Base-by-base conservation (phyloP, 2,888 invertebrate genomes). In the Cryptus viduatorius region DNA sequence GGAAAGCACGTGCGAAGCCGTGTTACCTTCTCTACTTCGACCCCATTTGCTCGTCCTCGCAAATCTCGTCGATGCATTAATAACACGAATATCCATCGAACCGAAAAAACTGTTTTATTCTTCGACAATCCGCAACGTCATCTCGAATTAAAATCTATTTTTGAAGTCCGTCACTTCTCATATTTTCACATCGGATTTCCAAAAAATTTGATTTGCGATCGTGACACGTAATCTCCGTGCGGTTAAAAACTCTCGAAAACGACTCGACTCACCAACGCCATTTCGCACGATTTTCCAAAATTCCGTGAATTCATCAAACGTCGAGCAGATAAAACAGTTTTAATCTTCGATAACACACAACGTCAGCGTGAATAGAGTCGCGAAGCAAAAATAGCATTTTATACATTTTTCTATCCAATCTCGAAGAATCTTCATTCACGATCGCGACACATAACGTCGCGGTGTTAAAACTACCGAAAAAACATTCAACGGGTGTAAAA, bases 401-500 rank as follows among this genome's bases (percentile, higher is more conserved):
- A 24, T 24, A 24, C 24, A 24, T 24, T 24, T 24, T 24, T 24
- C 24, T 24, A 19, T 59, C 59, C 59, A 12, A 4, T 12, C 14
- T 19, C 24, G 19, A 59, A 56, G 56, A 56, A 56, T 56, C 10
- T 19, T 24, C 16, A 56, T 56, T 24, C 19, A 19, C 56, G 56
- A 56, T 56, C 56, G 19, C 10, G 24, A 16, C 1, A 19, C 56
- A 0, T 19, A 56, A 56, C 16, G 24, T 56, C 24, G 16, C 50
- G 16, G 5, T 16, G 50, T 50, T 50, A 50, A 50, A 50, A 7
- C n/a, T 50, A 24, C 16, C 16, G 61, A 14, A 64, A 31, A 29
- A 72, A 19, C 42, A 44, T 24, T 44, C 42, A 8, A 29, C 44
- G 24, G 44, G 59, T 72, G 24, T 44, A 14, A 5, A 73, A 56